Conservation (phyloP, 1,140 invertebrate species). For the Acromyrmex heyeri region DNA sequence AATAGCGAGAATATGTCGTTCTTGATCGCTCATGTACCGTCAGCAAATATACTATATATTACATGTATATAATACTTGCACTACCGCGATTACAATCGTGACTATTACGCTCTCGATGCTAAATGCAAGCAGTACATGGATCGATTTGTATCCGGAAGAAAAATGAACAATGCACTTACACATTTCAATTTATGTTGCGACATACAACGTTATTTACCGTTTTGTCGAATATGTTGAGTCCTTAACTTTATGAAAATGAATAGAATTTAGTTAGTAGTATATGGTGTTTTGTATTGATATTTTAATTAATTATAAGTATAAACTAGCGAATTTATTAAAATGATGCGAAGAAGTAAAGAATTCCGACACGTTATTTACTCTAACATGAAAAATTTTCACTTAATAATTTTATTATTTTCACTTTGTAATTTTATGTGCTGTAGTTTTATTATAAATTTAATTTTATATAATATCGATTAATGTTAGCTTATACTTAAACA, state of each 20-base stretch:
- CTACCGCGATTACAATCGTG: conserved; percentile 47
- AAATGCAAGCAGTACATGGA: neutral
- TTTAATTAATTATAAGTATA: neutral
- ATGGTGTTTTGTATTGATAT: neutral
- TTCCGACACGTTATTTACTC: neutral
- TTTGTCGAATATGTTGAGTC: neutral
- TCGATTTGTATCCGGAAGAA: conserved; percentile 47
- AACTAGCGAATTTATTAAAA: neutral
- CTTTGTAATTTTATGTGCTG: neutral
- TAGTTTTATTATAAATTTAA: neutral
- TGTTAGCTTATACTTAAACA: neutral
- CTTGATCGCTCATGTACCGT: conserved; percentile 40
- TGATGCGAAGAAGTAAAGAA: neutral
- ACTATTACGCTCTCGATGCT: conserved; percentile 20
- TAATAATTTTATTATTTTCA: no score
- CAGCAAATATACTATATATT: conserved; percentile 56
- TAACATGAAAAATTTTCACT: neutral
- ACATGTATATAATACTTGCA: conserved; percentile 12
- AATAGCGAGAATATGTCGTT: conserved; percentile 4
- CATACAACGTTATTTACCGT: neutral
- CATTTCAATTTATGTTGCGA: neutral
- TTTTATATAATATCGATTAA: neutral
- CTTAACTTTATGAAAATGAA: conserved; percentile 26
- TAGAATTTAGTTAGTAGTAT: no score
- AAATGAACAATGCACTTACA: conserved; percentile 36